phyloP scores from a whole-genome alignment of 1,140 invertebrate species.

The Plectrocnemia conspersa region DNA sequence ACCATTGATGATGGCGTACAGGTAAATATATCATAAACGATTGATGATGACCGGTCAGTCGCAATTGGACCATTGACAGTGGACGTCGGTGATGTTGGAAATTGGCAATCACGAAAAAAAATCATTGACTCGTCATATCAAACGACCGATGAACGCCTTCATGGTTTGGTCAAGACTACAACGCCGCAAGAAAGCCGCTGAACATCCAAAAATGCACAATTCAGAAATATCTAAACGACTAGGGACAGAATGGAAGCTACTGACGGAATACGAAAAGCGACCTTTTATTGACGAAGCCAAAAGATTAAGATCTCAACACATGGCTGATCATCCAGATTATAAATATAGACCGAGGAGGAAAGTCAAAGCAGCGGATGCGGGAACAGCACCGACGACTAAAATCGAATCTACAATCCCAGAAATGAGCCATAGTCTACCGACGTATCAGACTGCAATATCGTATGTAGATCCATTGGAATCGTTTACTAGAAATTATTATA shows the following conservation, averaged over 20 bases:
- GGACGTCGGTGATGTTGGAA: conserved; percentile 3
- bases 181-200: conserved; percentile 69
- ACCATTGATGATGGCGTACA: conserved; percentile 21
- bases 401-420: conserved; percentile 37
- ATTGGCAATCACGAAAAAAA: not conserved
- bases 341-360: conserved; percentile 67
- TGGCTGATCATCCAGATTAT: conserved; percentile 70
- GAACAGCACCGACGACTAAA: conserved; percentile 36
- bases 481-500: conserved; percentile 25
- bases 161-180: conserved; percentile 68
- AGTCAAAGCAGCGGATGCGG: conserved; percentile 51
- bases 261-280: conserved; percentile 62
- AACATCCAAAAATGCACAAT: conserved; percentile 78
- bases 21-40: conserved; percentile 33
- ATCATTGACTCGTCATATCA: conserved; percentile 51
- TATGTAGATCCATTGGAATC: conserved; percentile 25
- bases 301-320: conserved; percentile 65
- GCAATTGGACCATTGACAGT: too few relatives aligned
- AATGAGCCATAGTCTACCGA: conserved; percentile 39
- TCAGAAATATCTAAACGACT: conserved; percentile 71
- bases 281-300: conserved; percentile 85
- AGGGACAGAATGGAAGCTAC: conserved; percentile 64
- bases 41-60: too few relatives aligned
- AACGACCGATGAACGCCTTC: conserved; percentile 66
- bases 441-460: conserved; percentile 30